Percentiles rank a stretch among this genome's conserved stretches.
phyloP scores from a whole-genome alignment of 2,113 vertebrate species.

The Stegostoma tigrinum region DNA sequence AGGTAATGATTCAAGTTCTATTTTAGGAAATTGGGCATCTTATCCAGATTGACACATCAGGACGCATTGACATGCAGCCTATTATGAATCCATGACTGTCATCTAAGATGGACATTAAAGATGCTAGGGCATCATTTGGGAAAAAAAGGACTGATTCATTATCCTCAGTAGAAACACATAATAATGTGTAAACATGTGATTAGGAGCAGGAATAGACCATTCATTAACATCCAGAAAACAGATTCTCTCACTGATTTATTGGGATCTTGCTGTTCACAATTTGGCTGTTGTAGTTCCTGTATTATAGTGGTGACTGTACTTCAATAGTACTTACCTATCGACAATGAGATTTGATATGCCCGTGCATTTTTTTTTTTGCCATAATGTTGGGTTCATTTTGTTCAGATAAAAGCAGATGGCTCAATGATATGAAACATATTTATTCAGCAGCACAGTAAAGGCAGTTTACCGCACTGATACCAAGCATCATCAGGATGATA shows the following conservation, averaged over 20 bases:
- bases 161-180: too few species aligned
- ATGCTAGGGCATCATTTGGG: not conserved
- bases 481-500: not conserved
- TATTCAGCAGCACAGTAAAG: not conserved
- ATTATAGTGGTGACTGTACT: too few species aligned
- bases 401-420: not conserved
- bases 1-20: not conserved
- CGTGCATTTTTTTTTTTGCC: too few species aligned
- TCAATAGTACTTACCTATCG: not conserved
- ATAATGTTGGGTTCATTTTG: not conserved
- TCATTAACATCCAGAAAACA: not conserved
- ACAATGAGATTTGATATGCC: too few species aligned
- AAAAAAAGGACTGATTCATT: not conserved
- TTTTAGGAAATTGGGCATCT: not conserved
- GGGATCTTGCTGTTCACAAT: too few species aligned
- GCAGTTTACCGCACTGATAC: not conserved
- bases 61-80: not conserved
- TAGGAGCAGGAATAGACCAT: not conserved
- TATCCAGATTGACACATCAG: not conserved
- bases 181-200: too few species aligned
- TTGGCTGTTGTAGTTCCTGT: too few species aligned
- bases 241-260: too few species aligned
- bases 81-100: not conserved
- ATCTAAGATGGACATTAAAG: not conserved
- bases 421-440: not conserved